These are phyloP conservation scores for Synanthedon tipuliformis DNA, from an alignment of 2,888 invertebrate genomes.

Conservation along the genomic window DNA sequence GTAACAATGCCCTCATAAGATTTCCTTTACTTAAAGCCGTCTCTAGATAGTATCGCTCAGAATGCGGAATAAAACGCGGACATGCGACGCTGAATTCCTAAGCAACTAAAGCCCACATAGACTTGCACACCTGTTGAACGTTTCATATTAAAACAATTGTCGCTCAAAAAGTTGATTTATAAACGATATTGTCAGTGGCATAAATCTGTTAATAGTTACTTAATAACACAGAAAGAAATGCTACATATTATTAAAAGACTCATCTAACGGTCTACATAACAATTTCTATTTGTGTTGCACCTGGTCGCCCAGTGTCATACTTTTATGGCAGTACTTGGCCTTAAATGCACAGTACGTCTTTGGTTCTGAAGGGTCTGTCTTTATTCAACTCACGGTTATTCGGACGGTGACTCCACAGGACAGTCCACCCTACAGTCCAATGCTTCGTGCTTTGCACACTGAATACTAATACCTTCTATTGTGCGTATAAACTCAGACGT, in stretches of 20 bases:
- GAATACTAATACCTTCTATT: conserved; percentile 60
- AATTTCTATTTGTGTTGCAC: conserved; percentile 40
- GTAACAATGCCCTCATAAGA: background rate
- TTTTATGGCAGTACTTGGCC: conserved; percentile 40
- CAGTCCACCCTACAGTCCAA: conserved; percentile 49
- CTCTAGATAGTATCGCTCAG: conserved; percentile 3
- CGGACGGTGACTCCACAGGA: conserved; percentile 62
- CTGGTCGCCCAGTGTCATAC: conserved; percentile 49
- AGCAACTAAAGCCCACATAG: conserved; percentile 20
- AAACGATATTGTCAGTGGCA: background rate
- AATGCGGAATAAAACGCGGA: conserved; percentile 11
- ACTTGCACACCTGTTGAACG: conserved; percentile 30
- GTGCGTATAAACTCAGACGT: conserved; percentile 35
- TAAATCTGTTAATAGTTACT: too few species aligned
- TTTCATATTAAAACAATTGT: background rate
- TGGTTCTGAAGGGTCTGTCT: conserved; percentile 29
- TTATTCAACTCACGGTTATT: conserved; percentile 53
- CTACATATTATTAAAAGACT: conserved; percentile 25
- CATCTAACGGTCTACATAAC: conserved; percentile 46
- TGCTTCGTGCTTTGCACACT: conserved; percentile 27
- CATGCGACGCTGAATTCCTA: conserved; percentile 18
- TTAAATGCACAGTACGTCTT: conserved; percentile 42
- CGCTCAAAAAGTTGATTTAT: background rate
- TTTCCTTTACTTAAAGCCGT: background rate
- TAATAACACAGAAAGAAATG: conserved; percentile 14